These are phyloP conservation scores for Probosciger aterrimus DNA, from an alignment of 2,113 vertebrate genomes.

Conservation along the genomic window DNA sequence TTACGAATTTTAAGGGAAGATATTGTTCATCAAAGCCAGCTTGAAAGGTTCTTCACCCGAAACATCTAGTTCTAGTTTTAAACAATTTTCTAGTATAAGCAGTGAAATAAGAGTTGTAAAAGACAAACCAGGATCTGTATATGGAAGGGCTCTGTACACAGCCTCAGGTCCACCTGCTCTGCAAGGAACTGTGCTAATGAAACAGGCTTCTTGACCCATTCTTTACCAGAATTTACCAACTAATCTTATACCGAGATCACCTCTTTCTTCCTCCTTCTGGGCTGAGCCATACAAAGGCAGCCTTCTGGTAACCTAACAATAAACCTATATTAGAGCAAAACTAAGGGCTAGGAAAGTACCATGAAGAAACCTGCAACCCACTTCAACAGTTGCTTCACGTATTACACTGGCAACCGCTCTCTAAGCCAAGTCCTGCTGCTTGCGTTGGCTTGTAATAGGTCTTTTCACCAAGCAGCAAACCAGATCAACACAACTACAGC, in stretches of 20 bases:
- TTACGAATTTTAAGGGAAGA: background rate
- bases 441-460: rapidly evolving
- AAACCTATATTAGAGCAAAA: background rate
- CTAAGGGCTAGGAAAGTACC: background rate
- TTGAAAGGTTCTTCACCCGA: background rate
- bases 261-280: too few species aligned
- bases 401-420: background rate
- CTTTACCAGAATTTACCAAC: background rate
- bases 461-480: background rate
- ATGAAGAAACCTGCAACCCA: background rate
- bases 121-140: background rate
- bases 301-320: rapidly evolving
- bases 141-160: background rate
- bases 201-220: background rate
- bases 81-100: background rate
- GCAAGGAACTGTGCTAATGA: background rate
- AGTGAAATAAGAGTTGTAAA: background rate
- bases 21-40: background rate
- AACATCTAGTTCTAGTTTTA: background rate
- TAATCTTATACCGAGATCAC: background rate
- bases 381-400: background rate
- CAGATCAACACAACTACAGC: background rate
- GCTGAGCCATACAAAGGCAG: background rate
- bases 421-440: background rate
- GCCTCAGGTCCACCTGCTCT: background rate